Evolutionary conservation across 1,140 invertebrate genomes (phyloP), one percentile per base, ranked within the genome.

Genomic region (Ditylenchus dipsaci): DNA sequence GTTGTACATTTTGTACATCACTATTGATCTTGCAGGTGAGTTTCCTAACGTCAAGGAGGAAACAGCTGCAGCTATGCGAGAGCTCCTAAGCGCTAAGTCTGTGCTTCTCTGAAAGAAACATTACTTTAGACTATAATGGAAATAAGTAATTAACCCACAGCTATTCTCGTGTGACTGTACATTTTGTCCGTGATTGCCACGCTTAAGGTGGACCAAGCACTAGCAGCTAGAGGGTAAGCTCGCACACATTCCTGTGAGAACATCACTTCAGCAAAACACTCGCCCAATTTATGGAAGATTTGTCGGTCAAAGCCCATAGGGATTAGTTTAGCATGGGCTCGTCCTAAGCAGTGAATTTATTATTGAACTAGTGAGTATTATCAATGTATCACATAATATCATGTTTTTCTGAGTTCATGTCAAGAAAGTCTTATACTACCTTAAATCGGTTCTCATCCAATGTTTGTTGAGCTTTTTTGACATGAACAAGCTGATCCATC

Each of bases 151-250:
- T 38, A 53, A 19, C 29, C 26, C 3, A 72, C 70, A 62, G 70
- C 27, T 23, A 45, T 27, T 75, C 61, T 67, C 23, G 26, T 76
- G 33, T 72, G 70, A 21, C 30, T 73, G 43, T 78, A 79, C 78
- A 79, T 81, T 63, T 67, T 77, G 60, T 79, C 78, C 0, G 79
- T 82, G 53, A 77, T 65, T 3, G 78, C 56, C 13, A 79, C 80
- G 23, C 43, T 43, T 11, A 79, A 58, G 33, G 80, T 63, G 21
- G 76, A 79, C 78, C 78, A 79, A 9, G 78, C 78, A 15, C 42
- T 47, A 1, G 78, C 68, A 1, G 78, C 78, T 56, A 77, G 80
- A 27, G 78, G 78, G 65, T 80, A 80, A 23, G 80, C 78, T 49
- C 78, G 67, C n/a, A 80, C 76, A 45, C 78, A 73, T 19, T 73